These are phyloP conservation scores for Sebastes miniatus DNA, from an alignment of 2,797 vertebrate genomes.

Conservation along the genomic window DNA sequence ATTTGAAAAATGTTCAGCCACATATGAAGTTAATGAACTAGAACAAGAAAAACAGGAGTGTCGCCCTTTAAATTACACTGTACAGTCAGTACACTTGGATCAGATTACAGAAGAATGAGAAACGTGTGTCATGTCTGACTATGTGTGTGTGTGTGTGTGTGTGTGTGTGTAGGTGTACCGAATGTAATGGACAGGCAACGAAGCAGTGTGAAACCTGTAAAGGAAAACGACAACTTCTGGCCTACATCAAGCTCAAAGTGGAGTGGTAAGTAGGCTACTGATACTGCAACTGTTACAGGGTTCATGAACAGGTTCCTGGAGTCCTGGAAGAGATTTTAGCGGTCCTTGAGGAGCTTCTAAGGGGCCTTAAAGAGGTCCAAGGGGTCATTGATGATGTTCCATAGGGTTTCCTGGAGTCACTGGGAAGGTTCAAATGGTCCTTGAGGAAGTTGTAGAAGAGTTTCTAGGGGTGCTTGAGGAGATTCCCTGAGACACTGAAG, in stretches of 20 bases:
- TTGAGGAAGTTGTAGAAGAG: background rate
- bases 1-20: background rate
- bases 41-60: background rate
- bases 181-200: slow-evolving; percentile 36
- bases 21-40: background rate
- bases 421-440: background rate
- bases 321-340: background rate
- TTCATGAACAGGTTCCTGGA: background rate
- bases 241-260: slow-evolving; percentile 77
- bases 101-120: background rate
- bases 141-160: slow-evolving; percentile 10
- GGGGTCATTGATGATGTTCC: background rate
- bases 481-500: background rate
- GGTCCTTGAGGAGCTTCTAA: no score
- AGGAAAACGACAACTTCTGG: slow-evolving; percentile 72
- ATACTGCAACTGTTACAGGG: background rate
- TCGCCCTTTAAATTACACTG: background rate
- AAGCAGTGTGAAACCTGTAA: slow-evolving; percentile 64
- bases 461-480: background rate
- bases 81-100: background rate
- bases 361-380: background rate
- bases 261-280: slow-evolving; percentile 70
- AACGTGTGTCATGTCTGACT: background rate
- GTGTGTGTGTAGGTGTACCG: slow-evolving; percentile 57
- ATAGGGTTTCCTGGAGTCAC: background rate